phyloP scores from a whole-genome alignment of 2,113 vertebrate genomes.

The Todiramphus chloris region DNA sequence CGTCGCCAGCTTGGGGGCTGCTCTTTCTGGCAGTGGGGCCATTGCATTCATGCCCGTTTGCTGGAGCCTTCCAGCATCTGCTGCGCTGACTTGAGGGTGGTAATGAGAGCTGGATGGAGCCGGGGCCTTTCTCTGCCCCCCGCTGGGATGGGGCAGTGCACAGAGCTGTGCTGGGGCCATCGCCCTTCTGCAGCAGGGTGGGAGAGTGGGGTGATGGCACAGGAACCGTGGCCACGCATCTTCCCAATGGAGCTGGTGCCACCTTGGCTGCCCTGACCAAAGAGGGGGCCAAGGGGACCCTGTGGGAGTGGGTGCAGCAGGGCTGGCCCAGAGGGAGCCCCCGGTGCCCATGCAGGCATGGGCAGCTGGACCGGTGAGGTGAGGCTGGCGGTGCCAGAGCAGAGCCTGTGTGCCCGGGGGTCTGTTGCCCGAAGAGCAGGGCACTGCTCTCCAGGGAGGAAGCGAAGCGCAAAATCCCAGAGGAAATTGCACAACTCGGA shows the following conservation, averaged over 20 bases:
- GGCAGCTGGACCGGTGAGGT: fast-evolving
- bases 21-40: neutral
- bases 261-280: fast-evolving
- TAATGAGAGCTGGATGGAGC: neutral
- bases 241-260: neutral
- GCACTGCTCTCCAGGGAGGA: neutral
- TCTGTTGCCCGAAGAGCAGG: neutral
- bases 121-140: neutral
- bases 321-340: no score
- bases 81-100: neutral
- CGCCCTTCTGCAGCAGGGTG: no score
- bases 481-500: slow-evolving; percentile 47
- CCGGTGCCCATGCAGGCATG: fast-evolving
- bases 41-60: neutral
- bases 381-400: fast-evolving
- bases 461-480: neutral
- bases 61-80: neutral
- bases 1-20: neutral
- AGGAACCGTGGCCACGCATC: no score
- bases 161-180: neutral
- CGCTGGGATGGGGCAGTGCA: no score
- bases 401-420: neutral
- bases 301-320: neutral
- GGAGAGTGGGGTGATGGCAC: no score
- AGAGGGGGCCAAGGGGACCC: no score